Evolutionary conservation across 2,888 invertebrate species (phyloP).

Genomic region (Aelia acuminata): DNA sequence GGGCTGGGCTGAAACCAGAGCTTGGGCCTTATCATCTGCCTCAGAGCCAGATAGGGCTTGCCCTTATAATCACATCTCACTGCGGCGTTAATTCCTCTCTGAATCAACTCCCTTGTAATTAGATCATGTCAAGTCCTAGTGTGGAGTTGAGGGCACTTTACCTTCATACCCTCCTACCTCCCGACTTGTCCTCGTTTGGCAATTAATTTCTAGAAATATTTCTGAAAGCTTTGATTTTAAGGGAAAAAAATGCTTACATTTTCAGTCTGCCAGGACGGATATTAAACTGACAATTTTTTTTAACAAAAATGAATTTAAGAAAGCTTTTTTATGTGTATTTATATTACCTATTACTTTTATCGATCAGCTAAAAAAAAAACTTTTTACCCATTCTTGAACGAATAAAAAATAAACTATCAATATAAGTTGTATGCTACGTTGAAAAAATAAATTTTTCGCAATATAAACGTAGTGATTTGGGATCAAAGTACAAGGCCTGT

Average conservation of each 20-base stretch:
- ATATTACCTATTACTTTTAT: too few species aligned
- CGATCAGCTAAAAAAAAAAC: too few species aligned
- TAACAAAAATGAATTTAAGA: too few species aligned
- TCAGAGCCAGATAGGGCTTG: background rate
- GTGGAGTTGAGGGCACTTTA: slow-evolving; percentile 29
- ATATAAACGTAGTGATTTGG: too few species aligned
- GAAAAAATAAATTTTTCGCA: too few species aligned
- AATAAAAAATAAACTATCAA: too few species aligned
- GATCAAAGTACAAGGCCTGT: too few species aligned
- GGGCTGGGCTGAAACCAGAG: slow-evolving; percentile 42
- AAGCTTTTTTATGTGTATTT: too few species aligned
- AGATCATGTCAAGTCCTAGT: slow-evolving; percentile 8
- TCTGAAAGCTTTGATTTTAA: background rate
- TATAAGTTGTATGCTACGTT: too few species aligned
- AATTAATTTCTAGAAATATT: background rate
- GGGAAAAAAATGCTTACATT: background rate
- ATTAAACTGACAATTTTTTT: too few species aligned
- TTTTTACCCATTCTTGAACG: too few species aligned
- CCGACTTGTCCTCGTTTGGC: background rate
- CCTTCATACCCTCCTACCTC: background rate
- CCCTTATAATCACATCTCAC: slow-evolving; percentile 35
- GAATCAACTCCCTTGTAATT: slow-evolving; percentile 37
- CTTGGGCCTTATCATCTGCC: background rate
- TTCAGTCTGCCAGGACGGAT: too few species aligned
- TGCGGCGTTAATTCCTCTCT: slow-evolving; percentile 28